Evolutionary conservation across 2,113 vertebrate genomes (phyloP).

Genomic region (Leptocoma aspasia): DNA sequence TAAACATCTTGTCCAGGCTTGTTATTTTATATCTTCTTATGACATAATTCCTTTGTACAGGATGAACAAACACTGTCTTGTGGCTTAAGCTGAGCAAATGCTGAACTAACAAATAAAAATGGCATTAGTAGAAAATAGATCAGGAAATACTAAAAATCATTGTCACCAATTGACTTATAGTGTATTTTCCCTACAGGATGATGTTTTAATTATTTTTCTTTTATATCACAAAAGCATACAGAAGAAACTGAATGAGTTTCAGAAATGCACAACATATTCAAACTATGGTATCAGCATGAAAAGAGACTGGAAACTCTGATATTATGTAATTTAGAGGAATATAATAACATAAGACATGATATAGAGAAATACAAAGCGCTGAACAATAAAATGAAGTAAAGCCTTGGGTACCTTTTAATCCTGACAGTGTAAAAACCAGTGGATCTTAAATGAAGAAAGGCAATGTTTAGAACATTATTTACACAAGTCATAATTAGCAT

Average conservation of each 20-base stretch:
- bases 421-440: not conserved
- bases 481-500: slow-evolving; percentile 9
- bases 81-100: not conserved
- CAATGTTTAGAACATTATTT: slow-evolving; percentile 6
- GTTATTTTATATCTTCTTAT: not conserved
- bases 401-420: not conserved
- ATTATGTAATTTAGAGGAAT: not conserved
- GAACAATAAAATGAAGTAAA: not conserved
- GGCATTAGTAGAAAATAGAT: not conserved
- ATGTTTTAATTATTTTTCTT: not conserved
- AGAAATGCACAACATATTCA: not conserved
- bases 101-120: not conserved
- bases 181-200: not conserved
- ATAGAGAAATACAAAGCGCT: not conserved
- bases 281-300: not conserved
- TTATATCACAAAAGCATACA: not conserved
- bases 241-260: not conserved
- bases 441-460: slow-evolving; percentile 1
- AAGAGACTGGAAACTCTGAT: not conserved
- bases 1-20: not conserved
- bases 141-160: not conserved
- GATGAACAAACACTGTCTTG: not conserved
- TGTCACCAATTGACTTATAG: not conserved
- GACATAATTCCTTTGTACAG: not conserved
- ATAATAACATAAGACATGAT: not conserved